These are phyloP conservation scores for Orchestes rusci DNA, from an alignment of 2,888 invertebrate species.

Conservation along the genomic window DNA sequence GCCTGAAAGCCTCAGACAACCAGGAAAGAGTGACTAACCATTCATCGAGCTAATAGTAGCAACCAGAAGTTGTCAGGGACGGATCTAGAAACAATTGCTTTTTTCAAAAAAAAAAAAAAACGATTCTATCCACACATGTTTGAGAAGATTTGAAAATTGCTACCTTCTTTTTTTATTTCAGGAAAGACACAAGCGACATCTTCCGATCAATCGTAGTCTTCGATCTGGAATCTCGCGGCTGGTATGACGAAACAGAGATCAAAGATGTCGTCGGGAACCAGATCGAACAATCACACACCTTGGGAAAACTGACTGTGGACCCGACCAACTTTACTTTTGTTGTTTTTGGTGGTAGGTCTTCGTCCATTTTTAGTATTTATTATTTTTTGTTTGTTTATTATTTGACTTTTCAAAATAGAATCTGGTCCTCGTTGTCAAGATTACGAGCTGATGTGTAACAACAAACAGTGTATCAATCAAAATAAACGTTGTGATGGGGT, in stretches of 20 bases:
- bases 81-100: too few relatives aligned
- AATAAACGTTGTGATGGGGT: constrained; percentile 49
- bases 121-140: too few relatives aligned
- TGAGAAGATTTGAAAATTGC: too few relatives aligned
- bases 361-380: not conserved
- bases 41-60: too few relatives aligned
- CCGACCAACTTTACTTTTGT: constrained; percentile 56
- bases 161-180: constrained; percentile 33
- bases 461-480: constrained; percentile 43
- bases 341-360: constrained; percentile 48
- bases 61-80: too few relatives aligned
- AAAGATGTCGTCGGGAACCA: constrained; percentile 50
- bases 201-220: constrained; percentile 60
- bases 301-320: constrained; percentile 50
- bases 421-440: constrained; percentile 34
- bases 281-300: constrained; percentile 47
- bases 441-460: constrained; percentile 44
- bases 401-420: constrained; percentile 9
- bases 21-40: too few relatives aligned
- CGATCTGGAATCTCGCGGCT: constrained; percentile 58
- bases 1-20: too few relatives aligned
- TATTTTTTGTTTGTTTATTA: constrained; percentile 24
- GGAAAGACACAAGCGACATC: constrained; percentile 50
- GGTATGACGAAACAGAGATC: constrained; percentile 47
- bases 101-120: too few relatives aligned